Evolutionary conservation across 2,113 vertebrate genomes (phyloP).

Genomic region (Herpailurus yagouaroundi): DNA sequence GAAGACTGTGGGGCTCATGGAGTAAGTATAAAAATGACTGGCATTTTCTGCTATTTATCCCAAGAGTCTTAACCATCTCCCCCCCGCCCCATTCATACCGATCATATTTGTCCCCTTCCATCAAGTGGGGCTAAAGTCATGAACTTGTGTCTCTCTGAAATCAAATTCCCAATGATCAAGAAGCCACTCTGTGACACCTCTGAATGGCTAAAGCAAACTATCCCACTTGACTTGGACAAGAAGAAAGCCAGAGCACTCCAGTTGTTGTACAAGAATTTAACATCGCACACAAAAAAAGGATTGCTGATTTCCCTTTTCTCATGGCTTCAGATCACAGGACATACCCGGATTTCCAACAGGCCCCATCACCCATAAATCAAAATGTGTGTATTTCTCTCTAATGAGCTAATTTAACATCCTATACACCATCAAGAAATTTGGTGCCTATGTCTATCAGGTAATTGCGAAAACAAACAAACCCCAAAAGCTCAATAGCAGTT

Average conservation of each 20-base stretch:
- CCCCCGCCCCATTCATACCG: not conserved
- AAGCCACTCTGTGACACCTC: not conserved
- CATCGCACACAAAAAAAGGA: not conserved
- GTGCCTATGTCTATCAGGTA: not conserved
- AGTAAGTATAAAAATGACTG: not conserved
- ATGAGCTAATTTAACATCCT: not conserved
- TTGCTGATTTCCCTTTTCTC: slow-evolving; percentile 26
- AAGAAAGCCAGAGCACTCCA: not conserved
- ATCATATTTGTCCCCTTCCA: not conserved
- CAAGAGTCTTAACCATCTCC: not conserved
- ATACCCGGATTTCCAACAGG: not conserved
- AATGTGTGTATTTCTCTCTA: not conserved
- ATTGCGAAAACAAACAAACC: slow-evolving; percentile 49
- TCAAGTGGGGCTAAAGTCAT: not conserved
- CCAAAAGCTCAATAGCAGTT: not conserved
- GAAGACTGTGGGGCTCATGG: not conserved
- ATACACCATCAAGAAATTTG: not conserved
- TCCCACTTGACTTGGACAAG: not conserved
- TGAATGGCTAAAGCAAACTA: not conserved
- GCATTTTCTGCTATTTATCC: slow-evolving; percentile 1
- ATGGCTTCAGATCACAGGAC: not conserved
- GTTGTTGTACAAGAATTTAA: not conserved
- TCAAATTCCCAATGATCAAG: not conserved
- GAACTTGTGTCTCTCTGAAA: slow-evolving; percentile 1
- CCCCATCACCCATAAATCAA: slow-evolving; percentile 7